These are phyloP conservation scores for Drosophila paracracens DNA, from an alignment of 2,888 invertebrate species.

Conservation along the genomic window DNA sequence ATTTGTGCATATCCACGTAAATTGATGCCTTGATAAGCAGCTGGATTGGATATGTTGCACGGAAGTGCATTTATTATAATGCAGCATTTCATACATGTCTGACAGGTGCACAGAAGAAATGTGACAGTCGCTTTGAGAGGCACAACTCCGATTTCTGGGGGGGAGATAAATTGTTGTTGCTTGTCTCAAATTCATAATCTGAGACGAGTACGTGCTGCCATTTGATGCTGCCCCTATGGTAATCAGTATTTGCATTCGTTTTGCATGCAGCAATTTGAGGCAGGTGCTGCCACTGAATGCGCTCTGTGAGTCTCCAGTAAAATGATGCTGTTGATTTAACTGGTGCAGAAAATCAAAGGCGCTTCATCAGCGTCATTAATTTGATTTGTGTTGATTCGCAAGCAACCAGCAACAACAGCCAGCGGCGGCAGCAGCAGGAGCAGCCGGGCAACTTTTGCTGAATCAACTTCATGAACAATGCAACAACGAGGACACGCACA, in stretches of 20 bases:
- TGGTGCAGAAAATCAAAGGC: constrained; percentile 50
- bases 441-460: constrained; percentile 46
- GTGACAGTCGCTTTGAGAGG: constrained; percentile 1
- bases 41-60: not conserved
- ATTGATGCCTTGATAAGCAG: not conserved
- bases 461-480: constrained; percentile 60
- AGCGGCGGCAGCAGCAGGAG: not conserved
- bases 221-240: constrained; percentile 15
- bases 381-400: constrained; percentile 55
- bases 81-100: not conserved
- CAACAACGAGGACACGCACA: constrained; percentile 37
- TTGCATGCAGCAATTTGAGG: constrained; percentile 40
- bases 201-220: constrained; percentile 6
- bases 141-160: not conserved
- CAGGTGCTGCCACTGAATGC: constrained; percentile 26
- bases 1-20: not conserved
- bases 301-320: not conserved
- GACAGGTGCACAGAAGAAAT: not conserved
- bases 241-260: constrained; percentile 40
- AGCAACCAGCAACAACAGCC: not conserved
- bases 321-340: constrained; percentile 44
- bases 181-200: constrained; percentile 9
- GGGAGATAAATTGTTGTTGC: not conserved
- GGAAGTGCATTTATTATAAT: not conserved
- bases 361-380: constrained; percentile 61